A percentile compares a stretch with the other conserved stretches of the same genome.
Conservation (phyloP, 2,888 invertebrate species). For the Seira musarum region DNA sequence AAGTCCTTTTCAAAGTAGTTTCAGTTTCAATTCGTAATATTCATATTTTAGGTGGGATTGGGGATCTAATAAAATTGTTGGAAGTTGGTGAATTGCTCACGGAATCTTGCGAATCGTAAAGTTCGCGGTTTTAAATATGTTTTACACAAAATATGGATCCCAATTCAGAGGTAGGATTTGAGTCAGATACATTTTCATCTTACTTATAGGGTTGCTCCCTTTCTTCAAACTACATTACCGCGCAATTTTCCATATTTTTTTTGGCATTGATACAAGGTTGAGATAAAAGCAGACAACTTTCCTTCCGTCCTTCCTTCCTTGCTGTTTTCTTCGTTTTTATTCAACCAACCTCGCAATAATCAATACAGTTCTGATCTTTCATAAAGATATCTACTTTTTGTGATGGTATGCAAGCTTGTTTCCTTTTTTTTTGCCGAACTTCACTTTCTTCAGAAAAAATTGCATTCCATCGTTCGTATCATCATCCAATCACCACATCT, state of each 20-base stretch:
- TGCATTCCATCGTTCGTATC: conserved; percentile 6
- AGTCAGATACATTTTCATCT: too few species aligned
- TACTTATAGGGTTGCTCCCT: too few species aligned
- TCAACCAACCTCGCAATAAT: conserved; percentile 8
- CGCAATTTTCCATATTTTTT: conserved; percentile 1
- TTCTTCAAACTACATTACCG: not conserved
- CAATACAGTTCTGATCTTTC: not conserved
- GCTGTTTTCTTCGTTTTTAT: not conserved
- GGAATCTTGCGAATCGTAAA: too few species aligned
- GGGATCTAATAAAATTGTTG: too few species aligned
- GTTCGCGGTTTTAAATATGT: too few species aligned
- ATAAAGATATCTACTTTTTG: not conserved
- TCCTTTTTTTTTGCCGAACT: not conserved
- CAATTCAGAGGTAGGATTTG: too few species aligned
- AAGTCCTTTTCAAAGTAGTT: too few species aligned
- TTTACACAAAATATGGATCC: too few species aligned
- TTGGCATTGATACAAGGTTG: conserved; percentile 20
- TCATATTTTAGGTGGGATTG: too few species aligned
- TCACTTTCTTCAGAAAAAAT: not conserved
- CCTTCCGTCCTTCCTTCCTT: conserved; percentile 10
- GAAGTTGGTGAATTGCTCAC: too few species aligned
- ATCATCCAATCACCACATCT: conserved; percentile 9
- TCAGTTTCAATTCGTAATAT: too few species aligned
- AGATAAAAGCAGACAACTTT: not conserved
- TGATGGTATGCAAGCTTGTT: not conserved